These are phyloP conservation scores for Corythoichthys haematopterus DNA, from an alignment of 2,113 vertebrate genomes.

Conservation along the genomic window DNA sequence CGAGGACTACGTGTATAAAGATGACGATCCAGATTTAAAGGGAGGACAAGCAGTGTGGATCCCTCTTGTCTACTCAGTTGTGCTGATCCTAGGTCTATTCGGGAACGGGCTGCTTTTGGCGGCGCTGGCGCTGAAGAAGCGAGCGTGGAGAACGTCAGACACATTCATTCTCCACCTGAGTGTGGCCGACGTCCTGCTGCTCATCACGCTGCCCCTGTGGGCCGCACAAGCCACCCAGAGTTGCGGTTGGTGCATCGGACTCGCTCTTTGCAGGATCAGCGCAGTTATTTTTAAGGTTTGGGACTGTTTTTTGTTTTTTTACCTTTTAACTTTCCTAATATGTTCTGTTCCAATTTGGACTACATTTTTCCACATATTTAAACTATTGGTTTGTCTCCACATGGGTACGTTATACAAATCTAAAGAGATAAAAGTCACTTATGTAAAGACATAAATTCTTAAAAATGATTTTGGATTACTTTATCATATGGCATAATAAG, in stretches of 20 bases:
- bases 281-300: conserved; percentile 71
- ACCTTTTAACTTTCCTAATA: background rate
- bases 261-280: conserved; percentile 65
- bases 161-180: conserved; percentile 75
- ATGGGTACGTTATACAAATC: too few relatives aligned
- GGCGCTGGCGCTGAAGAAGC: conserved; percentile 61
- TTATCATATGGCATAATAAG: too few relatives aligned
- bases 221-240: conserved; percentile 51
- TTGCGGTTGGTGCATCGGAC: conserved; percentile 57
- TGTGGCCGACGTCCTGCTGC: conserved; percentile 69
- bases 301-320: background rate
- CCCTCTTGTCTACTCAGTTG: conserved; percentile 60
- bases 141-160: conserved; percentile 68
- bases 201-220: conserved; percentile 78
- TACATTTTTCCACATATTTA: too few relatives aligned
- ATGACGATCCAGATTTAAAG: conserved; percentile 6
- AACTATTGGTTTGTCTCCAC: too few relatives aligned
- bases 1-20: conserved; percentile 16
- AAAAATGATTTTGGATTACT: too few relatives aligned
- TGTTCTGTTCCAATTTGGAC: too few relatives aligned
- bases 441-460: too few relatives aligned
- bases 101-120: conserved; percentile 72
- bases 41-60: conserved; percentile 44
- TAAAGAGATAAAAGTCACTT: too few relatives aligned
- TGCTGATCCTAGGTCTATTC: conserved; percentile 70